phyloP scores from a whole-genome alignment of 2,888 invertebrate genomes.

The Sisyra nigra region DNA sequence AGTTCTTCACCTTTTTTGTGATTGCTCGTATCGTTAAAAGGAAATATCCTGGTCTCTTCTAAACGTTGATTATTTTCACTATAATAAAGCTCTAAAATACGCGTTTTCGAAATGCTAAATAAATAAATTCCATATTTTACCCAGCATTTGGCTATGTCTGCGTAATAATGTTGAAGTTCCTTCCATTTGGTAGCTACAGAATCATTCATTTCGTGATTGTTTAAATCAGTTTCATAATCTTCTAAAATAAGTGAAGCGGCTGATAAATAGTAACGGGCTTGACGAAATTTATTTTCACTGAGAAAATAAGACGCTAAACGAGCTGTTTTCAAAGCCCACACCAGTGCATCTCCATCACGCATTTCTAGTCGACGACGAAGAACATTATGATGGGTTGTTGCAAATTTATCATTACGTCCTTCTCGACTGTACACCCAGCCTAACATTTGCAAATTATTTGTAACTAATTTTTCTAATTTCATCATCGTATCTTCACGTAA shows the following conservation, averaged over 20 bases:
- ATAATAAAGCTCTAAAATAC: slow-evolving; percentile 18
- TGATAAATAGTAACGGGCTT: slow-evolving; percentile 48
- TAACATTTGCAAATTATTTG: slow-evolving; percentile 45
- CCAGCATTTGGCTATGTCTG: slow-evolving; percentile 36
- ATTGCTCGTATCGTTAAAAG: slow-evolving; percentile 7
- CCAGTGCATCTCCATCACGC: slow-evolving; percentile 37
- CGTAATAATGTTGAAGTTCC: slow-evolving; percentile 13
- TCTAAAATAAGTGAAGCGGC: slow-evolving; percentile 39
- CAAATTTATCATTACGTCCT: slow-evolving; percentile 33
- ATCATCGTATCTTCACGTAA: slow-evolving; percentile 28
- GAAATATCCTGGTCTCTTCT: slow-evolving; percentile 11
- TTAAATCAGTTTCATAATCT: slow-evolving; percentile 35
- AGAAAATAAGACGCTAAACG: slow-evolving; percentile 35
- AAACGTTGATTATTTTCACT: slow-evolving; percentile 14
- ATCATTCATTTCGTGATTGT: slow-evolving; percentile 25
- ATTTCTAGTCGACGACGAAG: slow-evolving; percentile 37
- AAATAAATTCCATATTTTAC: slow-evolving; percentile 41
- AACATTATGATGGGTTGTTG: slow-evolving; percentile 36
- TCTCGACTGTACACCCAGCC: slow-evolving; percentile 40
- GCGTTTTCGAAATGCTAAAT: slow-evolving; percentile 37
- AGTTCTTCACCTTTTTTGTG: background rate
- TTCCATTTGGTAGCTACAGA: slow-evolving; percentile 12
- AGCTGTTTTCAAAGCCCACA: slow-evolving; percentile 38
- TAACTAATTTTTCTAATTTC: slow-evolving; percentile 38
- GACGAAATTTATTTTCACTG: slow-evolving; percentile 17